These are phyloP conservation scores for Sciurus vulgaris DNA, from an alignment of 2,797 vertebrate genomes.

Conservation along the genomic window DNA sequence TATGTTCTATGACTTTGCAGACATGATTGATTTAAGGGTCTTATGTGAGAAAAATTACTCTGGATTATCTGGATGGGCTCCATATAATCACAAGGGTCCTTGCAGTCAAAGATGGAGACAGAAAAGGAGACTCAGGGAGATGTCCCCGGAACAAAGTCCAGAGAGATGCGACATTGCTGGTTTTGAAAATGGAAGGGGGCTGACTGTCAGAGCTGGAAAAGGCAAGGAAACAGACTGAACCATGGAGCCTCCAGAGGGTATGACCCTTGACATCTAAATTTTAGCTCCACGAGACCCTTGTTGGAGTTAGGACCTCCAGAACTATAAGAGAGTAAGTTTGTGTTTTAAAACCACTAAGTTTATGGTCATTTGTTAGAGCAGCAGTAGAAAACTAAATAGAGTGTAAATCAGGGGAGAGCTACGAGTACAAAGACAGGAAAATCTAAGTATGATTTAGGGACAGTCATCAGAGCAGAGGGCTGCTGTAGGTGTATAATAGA, in stretches of 20 bases:
- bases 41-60: background rate
- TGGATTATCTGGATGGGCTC: background rate
- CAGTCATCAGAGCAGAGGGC: background rate
- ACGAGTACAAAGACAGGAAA: background rate
- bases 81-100: background rate
- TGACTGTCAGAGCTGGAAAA: background rate
- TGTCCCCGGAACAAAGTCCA: background rate
- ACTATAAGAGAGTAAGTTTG: background rate
- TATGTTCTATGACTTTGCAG: background rate
- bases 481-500: background rate
- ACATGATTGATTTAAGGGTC: background rate
- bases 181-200: background rate
- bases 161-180: background rate
- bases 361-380: constrained; percentile 41
- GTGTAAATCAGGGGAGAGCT: background rate
- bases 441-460: background rate
- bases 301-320: background rate
- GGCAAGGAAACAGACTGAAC: background rate
- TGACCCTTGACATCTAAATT: background rate
- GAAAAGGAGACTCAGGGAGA: background rate
- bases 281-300: background rate
- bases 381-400: background rate
- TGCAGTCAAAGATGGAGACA: background rate
- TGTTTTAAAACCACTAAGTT: background rate
- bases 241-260: accelerated